These are phyloP conservation scores for Karalla daura DNA, from an alignment of 2,797 vertebrate genomes.

Conservation along the genomic window DNA sequence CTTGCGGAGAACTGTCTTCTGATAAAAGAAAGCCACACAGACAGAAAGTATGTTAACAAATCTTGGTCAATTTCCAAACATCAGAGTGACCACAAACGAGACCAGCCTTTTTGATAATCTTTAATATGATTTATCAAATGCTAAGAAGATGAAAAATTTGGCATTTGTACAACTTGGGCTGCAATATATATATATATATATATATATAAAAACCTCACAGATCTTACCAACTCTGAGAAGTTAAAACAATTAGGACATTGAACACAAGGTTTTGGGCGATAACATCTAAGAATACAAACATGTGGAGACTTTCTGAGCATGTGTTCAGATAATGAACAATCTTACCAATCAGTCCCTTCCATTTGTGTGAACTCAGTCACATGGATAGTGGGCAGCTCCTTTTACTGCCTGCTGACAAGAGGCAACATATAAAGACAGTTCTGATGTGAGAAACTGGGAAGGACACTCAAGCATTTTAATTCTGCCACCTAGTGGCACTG, in stretches of 20 bases:
- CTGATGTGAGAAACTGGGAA: conserved; percentile 59
- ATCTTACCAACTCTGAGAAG: conserved; percentile 26
- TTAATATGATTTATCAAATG: not conserved
- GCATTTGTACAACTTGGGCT: not conserved
- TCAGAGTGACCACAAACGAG: not conserved
- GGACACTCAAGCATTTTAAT: conserved; percentile 44
- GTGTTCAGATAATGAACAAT: conserved; percentile 60
- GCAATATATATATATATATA: not conserved
- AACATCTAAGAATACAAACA: conserved; percentile 6
- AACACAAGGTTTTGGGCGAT: conserved; percentile 9
- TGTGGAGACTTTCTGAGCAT: conserved; percentile 35
- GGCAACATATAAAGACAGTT: conserved; percentile 92
- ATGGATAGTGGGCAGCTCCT: conserved; percentile 90
- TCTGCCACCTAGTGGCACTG: conserved; percentile 74
- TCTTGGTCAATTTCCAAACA: not conserved
- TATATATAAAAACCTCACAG: not conserved
- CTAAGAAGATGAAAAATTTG: not conserved
- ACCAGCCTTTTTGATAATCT: not conserved
- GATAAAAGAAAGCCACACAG: conserved; percentile 53
- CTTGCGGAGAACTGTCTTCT: conserved; percentile 14
- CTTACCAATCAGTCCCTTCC: conserved; percentile 91
- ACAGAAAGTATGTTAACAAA: conserved; percentile 36
- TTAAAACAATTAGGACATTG: conserved; percentile 16
- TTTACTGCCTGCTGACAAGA: conserved; percentile 97
- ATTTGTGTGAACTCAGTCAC: conserved; percentile 90